Percentiles rank a stretch among this genome's conserved stretches.
Conservation (phyloP, 2,888 invertebrate species). For the Nematopogon swammerdamellus region DNA sequence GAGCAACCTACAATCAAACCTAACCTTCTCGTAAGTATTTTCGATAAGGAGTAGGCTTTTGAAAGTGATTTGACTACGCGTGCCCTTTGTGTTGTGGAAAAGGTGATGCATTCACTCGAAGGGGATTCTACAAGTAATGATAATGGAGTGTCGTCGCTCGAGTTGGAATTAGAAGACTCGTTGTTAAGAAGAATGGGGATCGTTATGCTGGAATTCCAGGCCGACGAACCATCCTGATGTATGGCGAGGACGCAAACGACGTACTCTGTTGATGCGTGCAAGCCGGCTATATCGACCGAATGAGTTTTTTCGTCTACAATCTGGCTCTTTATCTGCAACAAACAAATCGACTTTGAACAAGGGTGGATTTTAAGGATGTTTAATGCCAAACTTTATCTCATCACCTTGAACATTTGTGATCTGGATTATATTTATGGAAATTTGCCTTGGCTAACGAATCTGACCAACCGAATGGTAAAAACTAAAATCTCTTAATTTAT, state of each 20-base stretch:
- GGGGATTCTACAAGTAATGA: slow-evolving; percentile 31
- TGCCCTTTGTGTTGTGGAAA: slow-evolving; percentile 36
- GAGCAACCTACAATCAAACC: slow-evolving; percentile 44
- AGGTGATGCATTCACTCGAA: slow-evolving; percentile 43
- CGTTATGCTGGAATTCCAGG: background rate
- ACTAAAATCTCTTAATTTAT: too few species aligned
- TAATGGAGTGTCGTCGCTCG: background rate
- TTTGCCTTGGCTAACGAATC: too few species aligned
- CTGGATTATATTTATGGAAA: too few species aligned
- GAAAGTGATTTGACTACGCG: slow-evolving; percentile 19
- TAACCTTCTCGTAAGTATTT: background rate
- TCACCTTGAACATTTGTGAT: too few species aligned
- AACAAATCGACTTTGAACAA: slow-evolving; percentile 3
- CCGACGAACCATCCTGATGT: slow-evolving; percentile 21
- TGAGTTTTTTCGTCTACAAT: slow-evolving; percentile 35
- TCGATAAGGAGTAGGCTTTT: background rate
- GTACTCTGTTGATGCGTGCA: slow-evolving; percentile 34
- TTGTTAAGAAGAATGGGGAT: background rate
- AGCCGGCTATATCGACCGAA: slow-evolving; percentile 31
- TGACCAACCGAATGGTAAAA: too few species aligned
- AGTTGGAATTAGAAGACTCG: background rate
- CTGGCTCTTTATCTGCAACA: slow-evolving; percentile 37
- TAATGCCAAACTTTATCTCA: too few species aligned
- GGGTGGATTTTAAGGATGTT: too few species aligned
- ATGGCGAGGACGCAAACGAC: slow-evolving; percentile 37